Base-by-base conservation (phyloP, 2,797 vertebrate genomes). In the Corythornis leucogaster region DNA sequence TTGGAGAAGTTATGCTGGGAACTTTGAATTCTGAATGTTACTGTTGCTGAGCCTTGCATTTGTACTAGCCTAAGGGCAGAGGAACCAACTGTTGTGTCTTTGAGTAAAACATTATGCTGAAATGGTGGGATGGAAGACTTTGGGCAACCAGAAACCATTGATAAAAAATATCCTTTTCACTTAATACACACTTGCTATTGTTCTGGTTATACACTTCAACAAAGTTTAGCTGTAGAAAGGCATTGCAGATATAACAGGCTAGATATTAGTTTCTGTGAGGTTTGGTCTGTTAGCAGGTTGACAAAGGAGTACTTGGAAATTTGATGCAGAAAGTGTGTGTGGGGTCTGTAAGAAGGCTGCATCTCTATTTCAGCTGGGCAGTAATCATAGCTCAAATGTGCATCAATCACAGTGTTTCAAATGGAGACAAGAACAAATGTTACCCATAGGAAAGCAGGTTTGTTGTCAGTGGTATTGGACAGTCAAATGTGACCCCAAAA, bases 11-110 rank as follows among this genome's bases (percentile, higher is more conserved):
- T 71, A 35, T 6, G 21, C 42, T 83, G 46, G n/a, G 71, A 69
- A 55, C 30, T 20, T 20, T 54, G 59, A 66, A 43, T 78, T 76
- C 31, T 50, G 33, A 59, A 18, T 62, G 54, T 61, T 0, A 0
- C 18, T 77, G 15, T 46, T 75, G 38, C 58, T 64, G n/a, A 24
- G 33, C 30, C 46, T 46, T 80, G 31, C 14, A 19, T 64, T 70
- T 53, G 14, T 22, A 35, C 8, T 45, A 46, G 26, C 38, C 35
- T 35, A 46, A 67, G 40, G 55, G 35, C 51, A 70, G 38, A 77
- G 38, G 16, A 80, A 63, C 18, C 5, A 5, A 0, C 0, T 26
- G 30, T 5, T 50, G 12, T 31, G 11, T 62, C 24, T 74, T 73
- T 90, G 53, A 53, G 8, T 62, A 80, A 62, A 82, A 61, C 8